phyloP scores from a whole-genome alignment of 2,888 invertebrate genomes.

The Neoscelio sp. region DNA sequence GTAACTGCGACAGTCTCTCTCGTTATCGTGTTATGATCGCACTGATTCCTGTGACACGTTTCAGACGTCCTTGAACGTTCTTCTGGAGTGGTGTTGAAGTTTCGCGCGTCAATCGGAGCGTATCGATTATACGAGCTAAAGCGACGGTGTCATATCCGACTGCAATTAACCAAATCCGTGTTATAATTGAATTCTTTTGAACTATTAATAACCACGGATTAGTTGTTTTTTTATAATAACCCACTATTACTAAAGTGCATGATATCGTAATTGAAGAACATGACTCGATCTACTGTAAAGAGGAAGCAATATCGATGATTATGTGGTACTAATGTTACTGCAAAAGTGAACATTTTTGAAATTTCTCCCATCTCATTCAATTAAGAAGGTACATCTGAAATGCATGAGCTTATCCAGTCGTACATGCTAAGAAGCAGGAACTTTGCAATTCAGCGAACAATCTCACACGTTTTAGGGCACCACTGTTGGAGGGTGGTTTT shows the following conservation, averaged over 20 bases:
- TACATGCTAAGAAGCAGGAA: constrained; percentile 34
- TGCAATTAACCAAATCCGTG: constrained; percentile 27
- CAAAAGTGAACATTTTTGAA: no score
- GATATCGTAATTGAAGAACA: no score
- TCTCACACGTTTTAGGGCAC: constrained; percentile 74
- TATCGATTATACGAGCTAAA: constrained; percentile 35
- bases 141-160: constrained; percentile 1
- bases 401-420: constrained; percentile 30
- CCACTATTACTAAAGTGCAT: no score
- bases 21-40: constrained; percentile 38
- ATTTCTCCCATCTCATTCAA: constrained; percentile 5
- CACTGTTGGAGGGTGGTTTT: constrained; percentile 80
- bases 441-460: constrained; percentile 72
- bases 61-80: constrained; percentile 65
- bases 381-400: constrained; percentile 27
- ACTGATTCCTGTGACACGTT: constrained; percentile 57
- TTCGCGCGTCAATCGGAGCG: constrained; percentile 62
- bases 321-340: no score
- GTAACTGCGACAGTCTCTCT: constrained; percentile 46
- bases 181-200: background rate
- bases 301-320: no score
- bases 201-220: no score
- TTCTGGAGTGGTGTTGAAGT: constrained; percentile 43
- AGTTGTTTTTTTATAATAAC: no score
- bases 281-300: no score